Evolutionary conservation across 2,888 invertebrate genomes (phyloP), one percentile per base, ranked within the genome.

Genomic region (Diplolepis rosae): DNA sequence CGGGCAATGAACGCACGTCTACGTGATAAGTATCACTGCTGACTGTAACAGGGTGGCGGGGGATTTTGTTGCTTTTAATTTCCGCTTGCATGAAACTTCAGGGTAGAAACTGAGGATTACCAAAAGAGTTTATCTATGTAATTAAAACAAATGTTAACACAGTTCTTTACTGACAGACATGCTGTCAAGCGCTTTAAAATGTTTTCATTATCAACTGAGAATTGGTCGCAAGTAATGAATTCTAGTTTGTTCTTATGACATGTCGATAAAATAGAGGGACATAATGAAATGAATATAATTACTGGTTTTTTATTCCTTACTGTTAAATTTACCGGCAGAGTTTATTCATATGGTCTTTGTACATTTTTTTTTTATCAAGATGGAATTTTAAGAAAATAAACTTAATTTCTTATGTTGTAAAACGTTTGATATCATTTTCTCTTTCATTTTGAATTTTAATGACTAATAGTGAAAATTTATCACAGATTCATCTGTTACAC

Each of bases 1-100:
- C 22, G 22, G 50, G 67, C 74, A 74, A 76, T 72, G 77, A 75
- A 72, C 73, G 68, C 22, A 61, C 61, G 24, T 61, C 61, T 42
- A 24, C 35, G 56, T 35, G 56, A 22, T 32, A 22, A 56, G 22
- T 24, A 32, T 54, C 11, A 1, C 11, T 18, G 15, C n/a, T 1
- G 11, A 56, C 18, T 22, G n/a, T 39, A 61, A n/a, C 22, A 27
- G 4, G n/a, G 22, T 4, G 35, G 27, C 35, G 35, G n/a, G 65
- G 28, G 18, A 68, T 50, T 52, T 15, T 28, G 18, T 22, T 65
- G 48, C 32, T 42, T 9, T 24, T 13, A 56, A 67, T 56, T 65
- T 48, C 50, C 30, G 9, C 56, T 27, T 7, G 15, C 27, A 61
- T 18, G 11, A 9, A 39, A 15, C 35, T 42, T n/a, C 52, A n/a